phyloP scores from a whole-genome alignment of 2,113 vertebrate genomes.

The Apteryx mantelli region DNA sequence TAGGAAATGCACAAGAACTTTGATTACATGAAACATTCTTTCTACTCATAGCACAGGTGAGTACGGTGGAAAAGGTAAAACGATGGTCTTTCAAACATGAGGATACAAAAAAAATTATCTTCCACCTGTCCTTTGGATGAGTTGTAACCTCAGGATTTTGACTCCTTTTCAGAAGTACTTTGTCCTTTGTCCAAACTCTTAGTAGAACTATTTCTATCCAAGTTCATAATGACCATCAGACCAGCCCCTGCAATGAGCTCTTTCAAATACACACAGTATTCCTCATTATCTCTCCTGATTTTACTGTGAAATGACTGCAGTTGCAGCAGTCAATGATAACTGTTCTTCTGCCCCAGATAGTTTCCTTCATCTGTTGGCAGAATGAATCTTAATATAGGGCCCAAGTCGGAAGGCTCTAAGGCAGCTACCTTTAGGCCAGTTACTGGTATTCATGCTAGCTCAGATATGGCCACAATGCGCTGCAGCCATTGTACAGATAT shows the following conservation, averaged over 20 bases:
- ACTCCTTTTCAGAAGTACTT: background rate
- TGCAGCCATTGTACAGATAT: background rate
- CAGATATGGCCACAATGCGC: background rate
- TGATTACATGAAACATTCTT: background rate
- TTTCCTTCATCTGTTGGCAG: background rate
- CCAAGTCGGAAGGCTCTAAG: background rate
- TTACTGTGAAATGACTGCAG: background rate
- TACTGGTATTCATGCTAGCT: background rate
- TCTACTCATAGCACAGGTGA: background rate
- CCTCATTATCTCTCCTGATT: background rate
- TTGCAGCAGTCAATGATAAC: background rate
- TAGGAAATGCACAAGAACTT: background rate
- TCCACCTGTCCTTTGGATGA: background rate
- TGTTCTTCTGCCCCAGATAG: background rate
- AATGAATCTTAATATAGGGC: background rate
- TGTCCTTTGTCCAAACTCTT: background rate
- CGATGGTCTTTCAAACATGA: background rate
- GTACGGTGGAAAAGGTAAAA: background rate
- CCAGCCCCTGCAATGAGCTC: background rate
- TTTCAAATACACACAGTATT: accelerated
- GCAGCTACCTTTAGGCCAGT: background rate
- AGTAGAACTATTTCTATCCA: background rate
- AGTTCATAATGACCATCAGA: background rate
- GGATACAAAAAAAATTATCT: background rate
- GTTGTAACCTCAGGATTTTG: background rate